A percentile compares a stretch with the other conserved stretches of the same genome.
phyloP scores from a whole-genome alignment of 2,888 invertebrate genomes.

The Pteria penguin region DNA sequence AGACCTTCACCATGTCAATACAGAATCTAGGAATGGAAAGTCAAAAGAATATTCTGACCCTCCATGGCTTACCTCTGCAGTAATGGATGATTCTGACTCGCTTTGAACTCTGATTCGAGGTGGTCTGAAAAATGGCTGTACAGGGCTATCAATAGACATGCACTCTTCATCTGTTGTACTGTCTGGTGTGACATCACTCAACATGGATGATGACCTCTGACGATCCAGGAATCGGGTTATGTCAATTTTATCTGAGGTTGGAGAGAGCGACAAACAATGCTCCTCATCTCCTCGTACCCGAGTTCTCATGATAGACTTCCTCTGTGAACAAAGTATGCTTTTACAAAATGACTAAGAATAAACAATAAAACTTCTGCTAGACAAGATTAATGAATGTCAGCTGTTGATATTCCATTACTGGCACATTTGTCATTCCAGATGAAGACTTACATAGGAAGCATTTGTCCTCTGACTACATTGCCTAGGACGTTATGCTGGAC shows the following conservation, averaged over 20 bases:
- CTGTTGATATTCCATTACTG: no score
- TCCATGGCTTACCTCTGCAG: conserved; percentile 65
- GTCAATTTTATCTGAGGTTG: conserved; percentile 71
- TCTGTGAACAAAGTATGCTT: no score
- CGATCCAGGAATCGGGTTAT: conserved; percentile 77
- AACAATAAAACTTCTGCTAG: no score
- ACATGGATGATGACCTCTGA: conserved; percentile 68
- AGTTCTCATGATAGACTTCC: conserved; percentile 59
- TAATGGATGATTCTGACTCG: conserved; percentile 57
- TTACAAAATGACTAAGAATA: no score
- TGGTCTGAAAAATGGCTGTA: conserved; percentile 22
- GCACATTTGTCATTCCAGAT: no score
- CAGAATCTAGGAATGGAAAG: not conserved
- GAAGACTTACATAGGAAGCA: no score
- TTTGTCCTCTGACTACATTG: no score
- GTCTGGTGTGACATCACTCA: conserved; percentile 56
- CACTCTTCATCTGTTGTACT: conserved; percentile 62
- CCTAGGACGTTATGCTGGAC: no score
- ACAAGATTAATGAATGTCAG: no score
- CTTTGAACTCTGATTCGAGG: conserved; percentile 38
- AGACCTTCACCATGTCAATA: not conserved
- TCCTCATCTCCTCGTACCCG: conserved; percentile 79
- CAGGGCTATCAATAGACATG: conserved; percentile 66
- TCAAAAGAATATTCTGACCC: not conserved
- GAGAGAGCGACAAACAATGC: conserved; percentile 78